These are phyloP conservation scores for Asteroscopus sphinx DNA, from an alignment of 2,888 invertebrate species.

Conservation along the genomic window DNA sequence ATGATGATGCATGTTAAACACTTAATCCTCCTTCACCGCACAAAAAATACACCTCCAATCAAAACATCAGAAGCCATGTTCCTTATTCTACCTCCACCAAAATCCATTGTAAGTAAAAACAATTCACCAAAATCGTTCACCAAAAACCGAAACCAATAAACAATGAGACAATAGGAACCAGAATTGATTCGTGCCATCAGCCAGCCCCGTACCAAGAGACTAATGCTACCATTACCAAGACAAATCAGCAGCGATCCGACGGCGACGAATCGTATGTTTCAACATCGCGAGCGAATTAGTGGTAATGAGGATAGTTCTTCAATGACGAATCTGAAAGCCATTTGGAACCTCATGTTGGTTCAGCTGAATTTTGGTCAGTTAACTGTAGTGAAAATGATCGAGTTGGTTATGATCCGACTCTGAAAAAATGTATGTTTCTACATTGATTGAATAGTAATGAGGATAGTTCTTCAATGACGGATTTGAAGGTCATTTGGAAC, in stretches of 20 bases:
- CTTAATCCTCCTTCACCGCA: too few species aligned
- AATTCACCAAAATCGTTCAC: slow-evolving; percentile 21
- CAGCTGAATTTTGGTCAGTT: too few species aligned
- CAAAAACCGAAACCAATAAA: slow-evolving; percentile 50
- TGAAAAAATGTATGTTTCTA: slow-evolving; percentile 61
- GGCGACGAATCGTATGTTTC: slow-evolving; percentile 61
- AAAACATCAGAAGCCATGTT: too few species aligned
- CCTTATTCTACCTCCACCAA: too few species aligned
- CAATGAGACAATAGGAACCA: slow-evolving; percentile 56
- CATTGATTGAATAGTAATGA: slow-evolving; percentile 61
- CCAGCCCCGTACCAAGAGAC: slow-evolving; percentile 49
- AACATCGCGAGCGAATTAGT: slow-evolving; percentile 59
- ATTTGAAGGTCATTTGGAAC: slow-evolving; percentile 8
- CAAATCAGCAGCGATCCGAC: slow-evolving; percentile 62
- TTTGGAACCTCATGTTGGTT: slow-evolving; percentile 1
- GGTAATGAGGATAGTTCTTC: slow-evolving; percentile 53
- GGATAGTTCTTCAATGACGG: slow-evolving; percentile 45
- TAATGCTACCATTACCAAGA: slow-evolving; percentile 64
- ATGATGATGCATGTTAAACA: too few species aligned
- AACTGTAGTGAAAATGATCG: too few species aligned
- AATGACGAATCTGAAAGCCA: slow-evolving; percentile 28
- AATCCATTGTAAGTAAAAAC: slow-evolving; percentile 8
- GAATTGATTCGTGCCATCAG: slow-evolving; percentile 63
- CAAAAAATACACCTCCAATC: too few species aligned
- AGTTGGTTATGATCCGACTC: slow-evolving; percentile 50